Evolutionary conservation across 1,140 invertebrate species (phyloP), one percentile per base, ranked within the genome.

Genomic region (Hestina assimilis): DNA sequence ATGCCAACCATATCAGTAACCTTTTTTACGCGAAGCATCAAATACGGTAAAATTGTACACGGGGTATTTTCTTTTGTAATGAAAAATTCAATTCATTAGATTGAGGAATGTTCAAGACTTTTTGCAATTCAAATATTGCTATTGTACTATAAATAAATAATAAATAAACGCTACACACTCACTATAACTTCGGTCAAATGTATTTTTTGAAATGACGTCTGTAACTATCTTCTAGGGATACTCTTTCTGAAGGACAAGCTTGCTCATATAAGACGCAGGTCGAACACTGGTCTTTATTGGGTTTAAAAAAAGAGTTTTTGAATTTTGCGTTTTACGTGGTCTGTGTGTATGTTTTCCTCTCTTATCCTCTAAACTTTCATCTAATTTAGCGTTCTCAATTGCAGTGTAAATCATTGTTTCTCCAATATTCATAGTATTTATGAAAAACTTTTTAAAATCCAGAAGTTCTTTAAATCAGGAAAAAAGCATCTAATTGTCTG

Each of bases 41-140:
- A 15, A 69, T 7, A 69, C 23, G 6, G 66, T 66, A 55, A 66
- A 63, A 59, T 66, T 66, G 29, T 66, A 63, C 9, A 43, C 9
- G 3, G 41, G 42, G 23, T 61, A 56, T 52, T 61, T 58, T 4
- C 43, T 28, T 59, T 65, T 59, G 14, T 61, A 69, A 33, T 64
- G 54, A 33, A 65, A 59, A 1, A 59, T 24, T 1, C 24, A 29
- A n/a, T 1, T 64, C 54, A 12, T 68, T 26, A 38, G 53, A 57
- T 55, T 61, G 61, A 8, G 59, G 64, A 4, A 58, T 4, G 19
- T 17, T 59, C 7, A 63, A 40, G 4, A 67, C 53, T 42, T 63
- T 63, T 43, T 67, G 26, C 14, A 63, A 50, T 26, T 67, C 61
- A 31, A 59, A 63, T 29, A 38, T 23, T 15, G 59, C 59, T 19